Conservation (phyloP, 2,888 invertebrate species). For the Pocota personata region DNA sequence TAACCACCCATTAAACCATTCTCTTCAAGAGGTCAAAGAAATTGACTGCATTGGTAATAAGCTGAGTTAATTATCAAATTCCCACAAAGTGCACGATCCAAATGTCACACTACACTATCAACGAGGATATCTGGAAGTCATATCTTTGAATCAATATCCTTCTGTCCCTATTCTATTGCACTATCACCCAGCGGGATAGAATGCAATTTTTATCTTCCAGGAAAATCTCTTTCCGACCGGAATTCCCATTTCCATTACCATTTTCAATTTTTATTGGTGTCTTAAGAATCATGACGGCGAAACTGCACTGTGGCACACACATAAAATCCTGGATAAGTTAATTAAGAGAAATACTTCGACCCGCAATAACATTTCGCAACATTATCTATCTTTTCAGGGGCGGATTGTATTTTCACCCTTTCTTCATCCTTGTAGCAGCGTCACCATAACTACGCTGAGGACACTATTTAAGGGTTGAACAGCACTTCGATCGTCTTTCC, state of each 20-base stretch:
- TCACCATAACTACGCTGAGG: neutral
- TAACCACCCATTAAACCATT: neutral
- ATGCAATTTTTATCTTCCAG: slow-evolving; percentile 31
- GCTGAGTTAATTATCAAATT: slow-evolving; percentile 23
- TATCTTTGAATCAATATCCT: slow-evolving; percentile 14
- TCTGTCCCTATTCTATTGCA: neutral
- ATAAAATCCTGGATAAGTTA: slow-evolving; percentile 32
- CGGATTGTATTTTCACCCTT: slow-evolving; percentile 1
- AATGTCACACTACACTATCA: slow-evolving; percentile 21
- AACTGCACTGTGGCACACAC: neutral
- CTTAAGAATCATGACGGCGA: slow-evolving; percentile 3
- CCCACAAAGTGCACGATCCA: slow-evolving; percentile 26
- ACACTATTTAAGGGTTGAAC: slow-evolving; percentile 3
- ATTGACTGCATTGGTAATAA: slow-evolving; percentile 24
- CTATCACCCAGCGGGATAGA: slow-evolving; percentile 2
- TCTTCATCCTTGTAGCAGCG: neutral
- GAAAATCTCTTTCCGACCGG: slow-evolving; percentile 25
- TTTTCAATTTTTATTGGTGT: slow-evolving; percentile 25
- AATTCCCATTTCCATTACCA: slow-evolving; percentile 21
- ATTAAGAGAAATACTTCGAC: slow-evolving; percentile 28
- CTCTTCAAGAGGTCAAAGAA: neutral
- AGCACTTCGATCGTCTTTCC: neutral
- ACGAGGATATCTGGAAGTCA: neutral
- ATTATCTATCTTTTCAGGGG: neutral
- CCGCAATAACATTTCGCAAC: slow-evolving; percentile 5